Conservation (phyloP, 2,113 vertebrate species). For the Gallinago jamesoni region DNA sequence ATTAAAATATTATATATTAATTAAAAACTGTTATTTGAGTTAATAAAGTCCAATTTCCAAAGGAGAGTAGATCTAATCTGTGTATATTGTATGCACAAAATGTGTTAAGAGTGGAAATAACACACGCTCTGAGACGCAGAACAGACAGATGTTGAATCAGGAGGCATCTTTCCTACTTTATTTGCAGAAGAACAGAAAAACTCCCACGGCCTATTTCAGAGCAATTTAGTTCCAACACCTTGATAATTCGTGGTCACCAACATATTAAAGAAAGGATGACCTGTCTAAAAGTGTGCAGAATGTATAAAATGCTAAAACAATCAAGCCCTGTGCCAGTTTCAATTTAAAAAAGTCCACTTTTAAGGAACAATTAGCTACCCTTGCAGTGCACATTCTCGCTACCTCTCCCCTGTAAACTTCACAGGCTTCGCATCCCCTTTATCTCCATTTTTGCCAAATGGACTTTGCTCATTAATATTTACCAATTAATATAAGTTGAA, state of each 20-base stretch:
- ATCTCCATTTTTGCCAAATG: neutral
- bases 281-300: neutral
- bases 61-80: neutral
- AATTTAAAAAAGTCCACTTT: neutral
- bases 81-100: neutral
- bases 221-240: neutral
- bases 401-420: neutral
- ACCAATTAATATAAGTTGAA: neutral
- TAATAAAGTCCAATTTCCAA: neutral
- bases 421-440: neutral
- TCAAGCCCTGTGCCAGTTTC: neutral
- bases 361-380: neutral
- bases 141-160: neutral
- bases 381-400: neutral
- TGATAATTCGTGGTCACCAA: neutral
- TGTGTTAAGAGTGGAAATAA: neutral
- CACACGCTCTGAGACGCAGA: neutral
- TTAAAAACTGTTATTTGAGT: neutral
- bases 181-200: neutral
- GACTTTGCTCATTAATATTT: neutral
- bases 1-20: neutral
- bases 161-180: neutral
- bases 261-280: neutral
- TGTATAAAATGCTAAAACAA: neutral
- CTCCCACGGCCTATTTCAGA: neutral